Evolutionary conservation across 1,140 invertebrate genomes (phyloP), one percentile per base, ranked within the genome.

Genomic region (Drosophila fuyamai): DNA sequence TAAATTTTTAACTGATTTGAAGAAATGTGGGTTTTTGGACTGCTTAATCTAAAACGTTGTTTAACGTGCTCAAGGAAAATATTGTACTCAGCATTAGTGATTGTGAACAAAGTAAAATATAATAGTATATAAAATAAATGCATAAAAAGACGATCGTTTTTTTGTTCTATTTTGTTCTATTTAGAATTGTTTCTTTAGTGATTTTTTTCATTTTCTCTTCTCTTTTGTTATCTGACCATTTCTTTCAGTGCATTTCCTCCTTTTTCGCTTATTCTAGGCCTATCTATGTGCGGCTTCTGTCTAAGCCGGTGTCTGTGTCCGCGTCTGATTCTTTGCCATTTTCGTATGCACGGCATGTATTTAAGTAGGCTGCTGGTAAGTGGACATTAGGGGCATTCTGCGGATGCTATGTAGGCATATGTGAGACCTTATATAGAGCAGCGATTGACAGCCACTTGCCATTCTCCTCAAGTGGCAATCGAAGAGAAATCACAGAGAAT

Each of bases 381-480:
- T 88, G 83, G 83, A 83, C 83, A 86, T 86, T 83, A 88, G 83
- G 83, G 79, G 83, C 83, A 86, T 88, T 73, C 79, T 76, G 60
- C 62, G 59, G 55, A 76, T 62, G 71, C 78, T 76, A 76, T 68
- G 72, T 76, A 76, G 73, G 80, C 82, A 88, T 73, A 82, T 79
- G 70, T 79, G 75, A 68, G 83, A 86, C 83, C 79, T 86, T 86
- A 88, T 86, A 88, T 88, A 82, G 83, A 82, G 62, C 79, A 79
- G 75, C 59, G 55, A 65, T 76, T 84, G 65, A 78, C 60, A 62
- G 54, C 79, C 79, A 81, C 75, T 85, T 84, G 72, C 81, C 81
- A 81, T 65, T 68, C 65, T 29, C 40, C 51, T 48, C 58, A 47
- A 72, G 56, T 77, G 71, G 70, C 53, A 44, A 68, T 63, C 40